Evolutionary conservation across 2,888 invertebrate species (phyloP), one percentile per base, ranked within the genome.

Genomic region (Xanthorhoe spadicearia): DNA sequence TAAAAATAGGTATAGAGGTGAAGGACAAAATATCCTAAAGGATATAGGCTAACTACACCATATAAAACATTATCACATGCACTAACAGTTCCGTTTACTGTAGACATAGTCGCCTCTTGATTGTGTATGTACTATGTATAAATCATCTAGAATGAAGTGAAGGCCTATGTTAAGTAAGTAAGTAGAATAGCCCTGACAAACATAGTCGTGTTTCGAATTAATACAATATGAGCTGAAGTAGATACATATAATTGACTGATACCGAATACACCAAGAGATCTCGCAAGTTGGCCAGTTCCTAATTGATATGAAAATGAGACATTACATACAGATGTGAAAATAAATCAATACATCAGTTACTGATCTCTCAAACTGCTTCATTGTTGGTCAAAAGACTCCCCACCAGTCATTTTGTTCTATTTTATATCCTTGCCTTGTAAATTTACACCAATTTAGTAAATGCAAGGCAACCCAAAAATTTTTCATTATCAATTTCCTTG

Each of bases 271-370:
- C 55, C 63, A 62, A 57, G 53, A 66, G 23, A 52, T 54, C 59
- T 59, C 63, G 65, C 49, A 54, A 48, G 52, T 43, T 52, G 43
- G 57, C 56, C 55, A 68, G 56, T 66, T 71, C 64, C 67, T 71
- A 71, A 73, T 65, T 57, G 50, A 69, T 43, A 60, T 64, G 69
- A 70, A 66, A 69, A 71, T 63, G 61, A 73, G 60, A 70, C 63
- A 23, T 23, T 23, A 23, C 23, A 23, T 23, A 23, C 23, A 23
- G 50, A 69, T 43, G 58, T 64, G 69, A 70, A 66, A 69, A 71
- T 63, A 58, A 73, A 58, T 70, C 63, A 23, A 3, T 23, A 23
- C 23, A 23, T 23, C 23, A 23, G 23, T 23, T 23, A 23, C 23
- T 4, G 23, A 23, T 23, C 23, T 1, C 23, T 4, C 23, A 23